Base-by-base conservation (phyloP, 2,888 invertebrate species). In the Trissolcus japonicus region DNA sequence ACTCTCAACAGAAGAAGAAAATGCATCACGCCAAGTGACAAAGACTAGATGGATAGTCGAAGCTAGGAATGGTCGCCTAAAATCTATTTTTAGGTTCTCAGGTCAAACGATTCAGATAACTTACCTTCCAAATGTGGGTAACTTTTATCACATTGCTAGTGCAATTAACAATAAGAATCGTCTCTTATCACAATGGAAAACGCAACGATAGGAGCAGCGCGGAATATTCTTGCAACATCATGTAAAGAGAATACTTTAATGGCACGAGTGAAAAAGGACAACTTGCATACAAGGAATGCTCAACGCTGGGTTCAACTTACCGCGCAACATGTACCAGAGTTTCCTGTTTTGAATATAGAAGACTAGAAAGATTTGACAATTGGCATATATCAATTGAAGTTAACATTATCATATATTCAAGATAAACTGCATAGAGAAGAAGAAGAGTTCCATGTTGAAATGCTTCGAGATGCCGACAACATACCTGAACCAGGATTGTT, bases 11-110 rank as follows among this genome's bases (percentile, higher is more conserved):
- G 62, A 79, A 61, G 80, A 82, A 53, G 77, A 80, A 4, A 82
- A 82, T 55, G 62, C 76, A 16, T 74, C 78, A 7, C 65, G 82
- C 4, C 19, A 80, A 11, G 67, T 83, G 0, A 82, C 82, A 7
- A 82, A 79, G 68, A 65, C 46, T 1, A 60, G 79, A 19, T 81
- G 75, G 75, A 51, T 80, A 48, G 61, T 80, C 6, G 81, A 81
- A 76, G 61, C 66, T 9, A 17, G 80, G 19, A 80, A 80, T 55
- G 82, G 79, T 46, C 81, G 67, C 59, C 50, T 73, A 21, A 83
- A 71, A 79, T 75, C 61, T n/a, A 76, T 71, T 13, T 83, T 67
- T 51, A 76, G 78, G 46, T 67, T 75, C 6, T 51, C 76, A 1
- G 43, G 11, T 17, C 25, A 63, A 19, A 35, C 17, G 6, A 43